These are phyloP conservation scores for Eupeodes latifasciatus DNA, from an alignment of 2,888 invertebrate genomes.

Conservation along the genomic window DNA sequence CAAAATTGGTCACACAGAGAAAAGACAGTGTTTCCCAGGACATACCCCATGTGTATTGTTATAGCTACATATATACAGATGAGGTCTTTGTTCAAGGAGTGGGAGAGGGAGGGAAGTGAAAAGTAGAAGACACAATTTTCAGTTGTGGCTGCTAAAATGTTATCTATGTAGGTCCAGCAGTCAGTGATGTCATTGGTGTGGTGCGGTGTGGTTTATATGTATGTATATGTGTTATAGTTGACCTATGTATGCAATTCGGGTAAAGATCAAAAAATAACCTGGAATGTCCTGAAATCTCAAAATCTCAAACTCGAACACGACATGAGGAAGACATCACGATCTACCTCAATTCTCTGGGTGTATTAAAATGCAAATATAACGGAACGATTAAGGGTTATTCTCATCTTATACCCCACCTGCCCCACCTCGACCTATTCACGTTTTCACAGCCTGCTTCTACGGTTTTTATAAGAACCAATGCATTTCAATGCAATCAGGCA, in stretches of 20 bases:
- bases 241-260: conserved; percentile 43
- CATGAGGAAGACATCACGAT: neutral
- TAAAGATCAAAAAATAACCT: conserved; percentile 61
- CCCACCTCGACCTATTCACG: neutral
- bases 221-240: too few species aligned
- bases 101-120: neutral
- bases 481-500: conserved; percentile 70
- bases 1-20: conserved; percentile 42
- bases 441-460: neutral
- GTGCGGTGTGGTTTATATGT: conserved; percentile 56
- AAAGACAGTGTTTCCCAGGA: conserved; percentile 35
- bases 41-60: neutral
- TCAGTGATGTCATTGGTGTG: conserved; percentile 37
- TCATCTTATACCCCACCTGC: conserved; percentile 9
- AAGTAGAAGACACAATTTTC: conserved; percentile 27
- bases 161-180: conserved; percentile 58
- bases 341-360: conserved; percentile 44
- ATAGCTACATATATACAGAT: neutral
- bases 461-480: conserved; percentile 17
- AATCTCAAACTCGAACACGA: neutral
- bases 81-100: conserved; percentile 7
- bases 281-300: conserved; percentile 8
- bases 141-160: conserved; percentile 40
- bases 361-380: conserved; percentile 71
- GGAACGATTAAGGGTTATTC: conserved; percentile 62